Evolutionary conservation across 2,797 vertebrate genomes (phyloP).

Genomic region (Alcedo atthis): DNA sequence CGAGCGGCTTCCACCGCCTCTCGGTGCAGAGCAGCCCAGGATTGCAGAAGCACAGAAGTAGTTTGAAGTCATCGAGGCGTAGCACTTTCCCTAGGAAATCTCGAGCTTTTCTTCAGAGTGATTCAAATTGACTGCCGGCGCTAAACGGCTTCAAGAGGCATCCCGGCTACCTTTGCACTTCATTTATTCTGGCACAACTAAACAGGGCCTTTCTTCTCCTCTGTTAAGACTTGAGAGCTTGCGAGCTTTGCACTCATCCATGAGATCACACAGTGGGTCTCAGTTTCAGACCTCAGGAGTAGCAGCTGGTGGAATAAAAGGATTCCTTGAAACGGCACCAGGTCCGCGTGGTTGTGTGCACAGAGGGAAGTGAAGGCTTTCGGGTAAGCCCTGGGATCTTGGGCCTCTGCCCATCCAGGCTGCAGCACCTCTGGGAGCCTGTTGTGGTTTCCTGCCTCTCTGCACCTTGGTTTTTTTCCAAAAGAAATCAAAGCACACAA

Average conservation of each 20-base stretch:
- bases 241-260: slow-evolving; percentile 51
- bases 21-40: not conserved
- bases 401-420: not conserved
- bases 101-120: not conserved
- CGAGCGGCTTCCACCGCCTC: fast-evolving
- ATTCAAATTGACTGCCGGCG: slow-evolving; percentile 30
- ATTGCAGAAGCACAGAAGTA: not conserved
- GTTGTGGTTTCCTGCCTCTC: slow-evolving; percentile 18
- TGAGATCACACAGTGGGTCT: slow-evolving; percentile 33
- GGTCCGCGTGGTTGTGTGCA: not conserved
- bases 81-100: not conserved
- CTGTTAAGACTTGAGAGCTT: slow-evolving; percentile 14
- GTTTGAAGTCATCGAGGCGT: not conserved
- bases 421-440: not conserved
- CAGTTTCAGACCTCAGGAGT: slow-evolving; percentile 43
- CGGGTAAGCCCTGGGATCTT: not conserved
- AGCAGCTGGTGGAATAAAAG: slow-evolving; percentile 63
- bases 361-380: not conserved
- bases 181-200: slow-evolving; percentile 56
- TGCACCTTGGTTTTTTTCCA: not conserved
- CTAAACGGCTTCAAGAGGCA: slow-evolving; percentile 41
- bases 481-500: not conserved
- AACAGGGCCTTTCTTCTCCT: slow-evolving; percentile 42
- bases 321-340: slow-evolving; percentile 42
- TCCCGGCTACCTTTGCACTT: slow-evolving; percentile 35